Base-by-base conservation (phyloP, 2,888 invertebrate genomes). In the Troides aeacus region DNA sequence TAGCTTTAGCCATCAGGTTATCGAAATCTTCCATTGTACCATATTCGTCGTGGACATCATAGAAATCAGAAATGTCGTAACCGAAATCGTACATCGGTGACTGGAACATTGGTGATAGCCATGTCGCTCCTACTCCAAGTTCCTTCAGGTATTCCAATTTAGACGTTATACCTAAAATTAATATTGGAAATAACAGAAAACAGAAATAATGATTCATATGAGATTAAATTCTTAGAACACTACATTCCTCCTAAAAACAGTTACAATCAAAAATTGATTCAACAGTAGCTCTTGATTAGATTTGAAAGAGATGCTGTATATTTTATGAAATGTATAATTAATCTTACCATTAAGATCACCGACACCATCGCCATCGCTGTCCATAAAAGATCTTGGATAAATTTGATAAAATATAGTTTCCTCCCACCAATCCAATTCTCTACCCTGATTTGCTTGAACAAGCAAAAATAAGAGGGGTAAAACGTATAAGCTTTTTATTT, bases 51-150 rank as follows among this genome's bases (percentile, higher is more conserved):
- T 97, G 95, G 62, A 97, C 94, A 1, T 86, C 93, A 50, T 90
- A 94, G 79, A 95, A 96, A 84, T 97, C 94, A 0, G 95, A 89
- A 64, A 97, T 95, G 76, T 97, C 97, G 75, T 97, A 97, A 1
- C 97, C 97, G 81, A 96, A 96, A 80, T 97, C 97, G 21, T 94
- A 94, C 96, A 96, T 96, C 0, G 97, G 96, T 0, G 96, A 96
- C 70, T 93, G 90, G 73, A 90, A 93, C 70, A 97, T 95, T 0
- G 97, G 97, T 62, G 95, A 96, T 1, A 97, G 81, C 96, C 97
- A 97, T 15, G 96, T 93, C 6, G 95, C 95, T 10, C 93, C 94
- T 21, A 97, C 88, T 6, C 95, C 95, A 1, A 96, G 82, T 42
- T 95, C 94, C 64, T 94, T 93, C 64, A 97, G 85, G 75, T 97